Evolutionary conservation across 92 coral and sea anemone genomes (phyloP).

Genomic region (Phenganax marumi): DNA sequence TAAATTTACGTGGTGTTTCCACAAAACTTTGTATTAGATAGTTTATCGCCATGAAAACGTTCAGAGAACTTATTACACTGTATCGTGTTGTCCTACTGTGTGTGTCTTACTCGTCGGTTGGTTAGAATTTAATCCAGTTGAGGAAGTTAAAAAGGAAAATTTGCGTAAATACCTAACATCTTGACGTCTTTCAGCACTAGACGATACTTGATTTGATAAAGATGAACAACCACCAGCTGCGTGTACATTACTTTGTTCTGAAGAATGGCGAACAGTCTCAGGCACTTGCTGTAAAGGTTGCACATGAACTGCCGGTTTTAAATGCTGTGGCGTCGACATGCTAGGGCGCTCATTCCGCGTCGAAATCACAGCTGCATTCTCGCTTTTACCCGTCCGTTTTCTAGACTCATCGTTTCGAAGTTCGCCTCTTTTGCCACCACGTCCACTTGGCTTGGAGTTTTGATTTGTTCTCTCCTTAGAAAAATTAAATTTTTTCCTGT

Average conservation of each 20-base stretch:
- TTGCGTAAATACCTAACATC: neutral
- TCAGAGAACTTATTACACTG: too few species aligned
- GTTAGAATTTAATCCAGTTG: too few species aligned
- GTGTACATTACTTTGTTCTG: neutral
- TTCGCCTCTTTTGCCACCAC: neutral
- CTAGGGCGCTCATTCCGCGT: neutral
- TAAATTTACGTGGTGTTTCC: too few species aligned
- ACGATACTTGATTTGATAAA: neutral
- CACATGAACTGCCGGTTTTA: conserved; percentile 42
- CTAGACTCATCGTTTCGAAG: neutral
- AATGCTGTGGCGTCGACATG: conserved; percentile 3
- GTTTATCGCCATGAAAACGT: too few species aligned
- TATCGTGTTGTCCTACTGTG: too few species aligned
- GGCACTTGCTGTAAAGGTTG: conserved; percentile 32
- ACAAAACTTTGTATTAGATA: too few species aligned
- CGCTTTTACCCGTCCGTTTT: neutral
- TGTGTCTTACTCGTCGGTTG: too few species aligned
- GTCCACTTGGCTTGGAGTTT: neutral
- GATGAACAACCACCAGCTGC: neutral
- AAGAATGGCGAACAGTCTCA: neutral
- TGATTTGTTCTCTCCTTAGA: conserved; percentile 16
- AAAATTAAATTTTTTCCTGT: conserved; percentile 4
- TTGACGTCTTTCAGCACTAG: neutral
- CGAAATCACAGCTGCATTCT: neutral
- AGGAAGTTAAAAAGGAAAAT: neutral